These are phyloP conservation scores for Perccottus glenii DNA, from an alignment of 2,113 vertebrate genomes.

Conservation along the genomic window DNA sequence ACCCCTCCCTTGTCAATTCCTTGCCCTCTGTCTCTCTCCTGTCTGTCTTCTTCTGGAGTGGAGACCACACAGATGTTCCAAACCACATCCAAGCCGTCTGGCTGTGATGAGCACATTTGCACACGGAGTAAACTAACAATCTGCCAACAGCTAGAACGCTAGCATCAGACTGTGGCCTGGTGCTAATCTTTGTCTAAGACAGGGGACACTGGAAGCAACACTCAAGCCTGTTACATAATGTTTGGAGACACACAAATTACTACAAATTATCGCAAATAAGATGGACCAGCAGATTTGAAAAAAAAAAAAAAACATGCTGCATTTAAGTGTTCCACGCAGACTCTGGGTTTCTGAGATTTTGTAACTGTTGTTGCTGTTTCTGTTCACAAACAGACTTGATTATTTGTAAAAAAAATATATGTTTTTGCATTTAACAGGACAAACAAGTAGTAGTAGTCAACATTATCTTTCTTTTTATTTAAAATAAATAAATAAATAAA, in stretches of 20 bases:
- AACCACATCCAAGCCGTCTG: constrained; percentile 81
- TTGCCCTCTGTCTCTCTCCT: constrained; percentile 65
- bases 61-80: constrained; percentile 81
- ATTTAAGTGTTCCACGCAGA: not conserved
- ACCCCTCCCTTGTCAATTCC: constrained; percentile 38
- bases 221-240: constrained; percentile 61
- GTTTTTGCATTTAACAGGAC: too few species aligned
- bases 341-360: too few species aligned
- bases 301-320: constrained; percentile 33
- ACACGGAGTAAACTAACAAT: constrained; percentile 74
- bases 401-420: too few species aligned
- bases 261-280: constrained; percentile 62
- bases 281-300: constrained; percentile 64
- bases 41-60: constrained; percentile 73
- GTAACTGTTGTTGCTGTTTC: too few species aligned
- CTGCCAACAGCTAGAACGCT: constrained; percentile 73
- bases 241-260: constrained; percentile 48
- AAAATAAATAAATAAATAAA: too few species aligned
- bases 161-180: constrained; percentile 66
- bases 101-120: constrained; percentile 80
- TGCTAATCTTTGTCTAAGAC: constrained; percentile 67
- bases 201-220: constrained; percentile 61
- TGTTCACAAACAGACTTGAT: too few species aligned
- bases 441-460: too few species aligned
- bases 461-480: too few species aligned